A percentile compares a stretch with the other conserved stretches of the same genome.
phyloP scores from a whole-genome alignment of 2,113 vertebrate genomes.

The Sinosuthora webbiana region DNA sequence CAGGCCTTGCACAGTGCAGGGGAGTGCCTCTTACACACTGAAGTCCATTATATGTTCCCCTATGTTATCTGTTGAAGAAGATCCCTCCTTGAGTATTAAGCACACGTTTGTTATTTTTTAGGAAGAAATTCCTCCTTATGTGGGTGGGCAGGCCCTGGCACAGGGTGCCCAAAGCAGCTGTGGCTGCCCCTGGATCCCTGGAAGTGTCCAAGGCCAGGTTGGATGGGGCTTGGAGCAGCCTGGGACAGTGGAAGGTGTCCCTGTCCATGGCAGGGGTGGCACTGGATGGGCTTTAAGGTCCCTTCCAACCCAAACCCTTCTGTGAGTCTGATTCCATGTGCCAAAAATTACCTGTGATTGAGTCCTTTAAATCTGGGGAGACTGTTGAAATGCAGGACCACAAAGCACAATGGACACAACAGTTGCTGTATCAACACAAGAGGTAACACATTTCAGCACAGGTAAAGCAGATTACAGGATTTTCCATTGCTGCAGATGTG shows the following conservation, averaged over 20 bases:
- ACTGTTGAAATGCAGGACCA: background rate
- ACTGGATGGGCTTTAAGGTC: rapidly evolving
- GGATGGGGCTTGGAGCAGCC: background rate
- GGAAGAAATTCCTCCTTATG: background rate
- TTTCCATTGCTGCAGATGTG: background rate
- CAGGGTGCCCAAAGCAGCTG: background rate
- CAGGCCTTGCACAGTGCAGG: background rate
- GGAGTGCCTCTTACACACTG: background rate
- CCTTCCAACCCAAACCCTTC: background rate
- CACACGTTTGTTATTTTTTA: rapidly evolving
- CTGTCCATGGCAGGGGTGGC: background rate
- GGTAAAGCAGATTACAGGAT: background rate
- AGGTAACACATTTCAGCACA: background rate
- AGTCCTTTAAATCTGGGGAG: background rate
- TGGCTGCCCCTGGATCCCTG: background rate
- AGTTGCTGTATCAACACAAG: background rate
- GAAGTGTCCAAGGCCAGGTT: rapidly evolving
- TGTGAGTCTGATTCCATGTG: background rate
- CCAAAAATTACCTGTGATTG: background rate
- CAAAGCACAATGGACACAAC: background rate
- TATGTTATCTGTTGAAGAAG: background rate
- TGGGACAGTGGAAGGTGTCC: background rate
- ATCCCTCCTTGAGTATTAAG: background rate
- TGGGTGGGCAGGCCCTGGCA: background rate
- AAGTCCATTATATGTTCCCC: rapidly evolving